Percentiles rank a stretch among this genome's conserved stretches.
Conservation (phyloP, 2,113 vertebrate species). For the Diadophis punctatus region DNA sequence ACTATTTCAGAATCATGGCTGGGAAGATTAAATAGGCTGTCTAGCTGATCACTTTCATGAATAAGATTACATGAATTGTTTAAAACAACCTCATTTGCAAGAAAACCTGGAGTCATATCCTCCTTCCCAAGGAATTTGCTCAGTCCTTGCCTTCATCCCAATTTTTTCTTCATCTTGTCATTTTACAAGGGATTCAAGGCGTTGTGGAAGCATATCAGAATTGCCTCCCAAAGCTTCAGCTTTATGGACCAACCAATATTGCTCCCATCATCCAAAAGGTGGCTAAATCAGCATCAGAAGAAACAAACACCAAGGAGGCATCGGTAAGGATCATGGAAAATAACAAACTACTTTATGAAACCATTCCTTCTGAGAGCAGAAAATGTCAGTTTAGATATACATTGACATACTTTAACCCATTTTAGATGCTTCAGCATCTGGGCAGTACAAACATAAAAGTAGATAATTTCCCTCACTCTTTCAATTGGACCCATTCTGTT, state of each 20-base stretch:
- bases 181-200: slow-evolving; percentile 85
- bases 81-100: neutral
- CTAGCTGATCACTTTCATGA: neutral
- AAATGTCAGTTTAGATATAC: neutral
- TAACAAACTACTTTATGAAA: neutral
- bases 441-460: neutral
- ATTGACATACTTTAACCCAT: neutral
- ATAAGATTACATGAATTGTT: neutral
- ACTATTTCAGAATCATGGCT: slow-evolving; percentile 3
- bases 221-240: slow-evolving; percentile 93
- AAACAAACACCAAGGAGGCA: slow-evolving; percentile 92
- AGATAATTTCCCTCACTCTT: neutral
- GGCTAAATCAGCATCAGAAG: slow-evolving; percentile 88
- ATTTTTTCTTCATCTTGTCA: slow-evolving; percentile 10
- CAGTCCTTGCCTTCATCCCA: neutral
- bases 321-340: slow-evolving; percentile 73
- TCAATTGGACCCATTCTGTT: neutral
- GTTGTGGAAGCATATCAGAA: slow-evolving; percentile 96
- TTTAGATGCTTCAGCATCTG: neutral
- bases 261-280: slow-evolving; percentile 98
- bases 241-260: slow-evolving; percentile 95
- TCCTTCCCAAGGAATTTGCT: neutral
- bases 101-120: neutral
- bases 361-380: neutral
- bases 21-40: slow-evolving; percentile 22